Percentiles rank a stretch among this genome's conserved stretches.
These are phyloP conservation scores for Pipistrellus pipistrellus DNA, from an alignment of 2,797 vertebrate species.

Conservation along the genomic window DNA sequence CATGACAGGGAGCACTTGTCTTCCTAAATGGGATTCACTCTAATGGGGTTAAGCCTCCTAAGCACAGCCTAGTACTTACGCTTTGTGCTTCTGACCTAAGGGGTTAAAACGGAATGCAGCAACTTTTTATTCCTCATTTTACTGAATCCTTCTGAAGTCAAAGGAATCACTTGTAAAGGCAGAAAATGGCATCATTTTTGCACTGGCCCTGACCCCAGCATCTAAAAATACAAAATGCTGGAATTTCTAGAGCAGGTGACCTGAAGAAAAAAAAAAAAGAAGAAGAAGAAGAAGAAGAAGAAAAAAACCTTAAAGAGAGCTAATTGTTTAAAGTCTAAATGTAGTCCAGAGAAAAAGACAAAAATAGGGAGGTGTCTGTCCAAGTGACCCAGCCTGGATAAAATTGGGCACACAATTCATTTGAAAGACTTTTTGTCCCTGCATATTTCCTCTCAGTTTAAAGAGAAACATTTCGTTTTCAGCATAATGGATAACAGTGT, in stretches of 20 bases:
- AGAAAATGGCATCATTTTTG: constrained; percentile 87
- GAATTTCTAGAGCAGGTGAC: constrained; percentile 88
- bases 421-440: constrained; percentile 86
- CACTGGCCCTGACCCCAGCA: constrained; percentile 85
- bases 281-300: constrained; percentile 28
- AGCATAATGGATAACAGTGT: constrained; percentile 85
- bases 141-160: constrained; percentile 84
- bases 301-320: constrained; percentile 82
- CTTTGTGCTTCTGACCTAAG: constrained; percentile 80
- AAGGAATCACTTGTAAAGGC: constrained; percentile 85
- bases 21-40: constrained; percentile 67
- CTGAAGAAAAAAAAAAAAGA: constrained; percentile 44
- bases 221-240: constrained; percentile 89
- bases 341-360: constrained; percentile 82
- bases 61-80: constrained; percentile 59
- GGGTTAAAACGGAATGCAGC: constrained; percentile 83
- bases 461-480: constrained; percentile 85
- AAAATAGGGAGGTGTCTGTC: constrained; percentile 85
- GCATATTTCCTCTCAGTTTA: constrained; percentile 86
- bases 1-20: constrained; percentile 50
- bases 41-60: constrained; percentile 2
- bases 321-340: constrained; percentile 87
- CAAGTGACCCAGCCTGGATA: constrained; percentile 85
- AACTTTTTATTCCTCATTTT: constrained; percentile 81
- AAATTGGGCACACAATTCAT: constrained; percentile 85